Percentiles rank a stretch among this genome's conserved stretches.
phyloP scores from a whole-genome alignment of 2,888 invertebrate genomes.

The Noctua janthe region DNA sequence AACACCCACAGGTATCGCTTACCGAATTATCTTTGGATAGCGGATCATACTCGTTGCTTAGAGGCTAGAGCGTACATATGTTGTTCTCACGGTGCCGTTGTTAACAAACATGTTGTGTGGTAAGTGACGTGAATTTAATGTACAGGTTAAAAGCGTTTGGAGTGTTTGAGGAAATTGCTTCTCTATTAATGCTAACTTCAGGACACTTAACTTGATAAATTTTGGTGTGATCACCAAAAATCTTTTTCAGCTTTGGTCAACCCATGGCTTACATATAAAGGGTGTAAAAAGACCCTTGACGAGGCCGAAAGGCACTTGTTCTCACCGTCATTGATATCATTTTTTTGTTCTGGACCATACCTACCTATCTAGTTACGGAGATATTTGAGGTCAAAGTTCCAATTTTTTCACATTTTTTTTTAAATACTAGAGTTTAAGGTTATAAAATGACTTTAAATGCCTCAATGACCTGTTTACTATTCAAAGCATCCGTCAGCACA shows the following conservation, averaged over 20 bases:
- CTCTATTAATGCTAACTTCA: neutral
- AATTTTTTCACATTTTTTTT: no score
- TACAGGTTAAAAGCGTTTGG: slow-evolving; percentile 8
- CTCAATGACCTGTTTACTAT: no score
- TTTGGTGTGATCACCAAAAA: neutral
- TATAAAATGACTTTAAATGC: no score
- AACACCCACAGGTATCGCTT: slow-evolving; percentile 63
- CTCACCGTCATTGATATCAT: no score
- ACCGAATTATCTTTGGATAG: slow-evolving; percentile 59
- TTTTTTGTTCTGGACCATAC: no score
- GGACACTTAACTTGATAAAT: neutral
- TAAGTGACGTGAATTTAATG: slow-evolving; percentile 19
- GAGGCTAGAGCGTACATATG: slow-evolving; percentile 38
- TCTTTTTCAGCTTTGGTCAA: neutral
- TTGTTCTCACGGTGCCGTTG: slow-evolving; percentile 57
- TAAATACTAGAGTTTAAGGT: no score
- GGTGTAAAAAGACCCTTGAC: no score
- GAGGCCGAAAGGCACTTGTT: no score
- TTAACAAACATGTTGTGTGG: slow-evolving; percentile 13
- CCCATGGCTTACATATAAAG: neutral
- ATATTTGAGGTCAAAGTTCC: no score
- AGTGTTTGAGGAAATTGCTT: neutral
- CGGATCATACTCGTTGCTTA: slow-evolving; percentile 48
- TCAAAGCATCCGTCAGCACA: no score
- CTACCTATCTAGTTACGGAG: no score